Percentiles rank a stretch among this genome's conserved stretches.
Evolutionary conservation across 2,113 vertebrate species (phyloP).

Genomic region (Alaudala cheleensis): DNA sequence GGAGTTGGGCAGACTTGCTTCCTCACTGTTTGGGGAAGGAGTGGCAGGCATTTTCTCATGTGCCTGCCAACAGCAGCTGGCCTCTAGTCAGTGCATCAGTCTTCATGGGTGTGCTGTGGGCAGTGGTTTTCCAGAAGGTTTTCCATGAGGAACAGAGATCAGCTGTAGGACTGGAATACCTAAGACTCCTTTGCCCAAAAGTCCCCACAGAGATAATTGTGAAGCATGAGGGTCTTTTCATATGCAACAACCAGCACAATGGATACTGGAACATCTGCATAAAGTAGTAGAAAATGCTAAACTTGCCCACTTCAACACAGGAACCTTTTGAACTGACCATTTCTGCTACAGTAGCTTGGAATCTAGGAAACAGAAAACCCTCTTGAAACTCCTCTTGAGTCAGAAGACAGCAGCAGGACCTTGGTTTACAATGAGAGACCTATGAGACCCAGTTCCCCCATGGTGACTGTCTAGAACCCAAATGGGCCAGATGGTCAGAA

Average conservation of each 20-base stretch:
- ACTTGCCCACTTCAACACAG: not conserved
- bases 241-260: not conserved
- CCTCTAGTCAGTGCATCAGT: not conserved
- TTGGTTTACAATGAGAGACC: accelerated
- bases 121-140: not conserved
- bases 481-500: not conserved
- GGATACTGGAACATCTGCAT: not conserved
- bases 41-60: not conserved
- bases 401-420: not conserved
- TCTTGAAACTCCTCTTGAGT: not conserved
- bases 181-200: not conserved
- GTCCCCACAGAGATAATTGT: not conserved
- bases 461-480: not conserved
- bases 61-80: not conserved
- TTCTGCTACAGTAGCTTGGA: not conserved
- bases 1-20: not conserved
- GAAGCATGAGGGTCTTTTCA: not conserved
- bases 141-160: not conserved
- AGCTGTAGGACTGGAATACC: not conserved
- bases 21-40: not conserved
- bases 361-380: not conserved
- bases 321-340: not conserved
- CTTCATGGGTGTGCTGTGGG: not conserved
- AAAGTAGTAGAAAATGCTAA: not conserved
- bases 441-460: accelerated